These are phyloP conservation scores for Diarsia rubi DNA, from an alignment of 2,888 invertebrate genomes.

Conservation along the genomic window DNA sequence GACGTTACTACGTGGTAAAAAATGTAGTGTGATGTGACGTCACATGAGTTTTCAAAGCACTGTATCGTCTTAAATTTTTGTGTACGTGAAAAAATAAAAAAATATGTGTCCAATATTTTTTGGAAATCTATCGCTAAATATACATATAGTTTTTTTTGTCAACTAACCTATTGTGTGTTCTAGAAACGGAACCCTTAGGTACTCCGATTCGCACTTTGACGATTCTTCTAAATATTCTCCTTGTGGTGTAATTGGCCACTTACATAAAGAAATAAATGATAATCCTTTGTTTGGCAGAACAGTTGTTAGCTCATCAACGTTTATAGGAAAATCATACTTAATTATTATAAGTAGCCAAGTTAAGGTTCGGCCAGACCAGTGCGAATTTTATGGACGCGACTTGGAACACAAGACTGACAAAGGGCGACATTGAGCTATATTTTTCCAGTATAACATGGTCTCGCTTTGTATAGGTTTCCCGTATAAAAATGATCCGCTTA, in stretches of 20 bases:
- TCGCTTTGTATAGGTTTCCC: too few species aligned
- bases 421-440: too few species aligned
- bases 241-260: slow-evolving; percentile 35
- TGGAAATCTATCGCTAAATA: too few species aligned
- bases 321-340: slow-evolving; percentile 28
- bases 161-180: background rate
- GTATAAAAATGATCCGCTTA: too few species aligned
- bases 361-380: background rate
- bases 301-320: slow-evolving; percentile 23
- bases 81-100: too few species aligned
- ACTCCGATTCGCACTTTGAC: background rate
- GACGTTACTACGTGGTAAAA: too few species aligned
- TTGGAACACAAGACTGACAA: background rate
- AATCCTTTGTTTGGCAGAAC: slow-evolving; percentile 35
- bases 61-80: too few species aligned
- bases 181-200: background rate
- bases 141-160: too few species aligned
- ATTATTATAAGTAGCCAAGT: slow-evolving; percentile 21
- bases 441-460: too few species aligned
- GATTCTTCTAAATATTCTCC: background rate
- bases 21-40: too few species aligned
- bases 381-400: background rate
- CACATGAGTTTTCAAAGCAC: too few species aligned
- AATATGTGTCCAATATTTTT: too few species aligned
- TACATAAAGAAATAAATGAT: slow-evolving; percentile 10